Evolutionary conservation across 2,113 vertebrate species (phyloP).

Genomic region (Mesembrinibis cayennensis): DNA sequence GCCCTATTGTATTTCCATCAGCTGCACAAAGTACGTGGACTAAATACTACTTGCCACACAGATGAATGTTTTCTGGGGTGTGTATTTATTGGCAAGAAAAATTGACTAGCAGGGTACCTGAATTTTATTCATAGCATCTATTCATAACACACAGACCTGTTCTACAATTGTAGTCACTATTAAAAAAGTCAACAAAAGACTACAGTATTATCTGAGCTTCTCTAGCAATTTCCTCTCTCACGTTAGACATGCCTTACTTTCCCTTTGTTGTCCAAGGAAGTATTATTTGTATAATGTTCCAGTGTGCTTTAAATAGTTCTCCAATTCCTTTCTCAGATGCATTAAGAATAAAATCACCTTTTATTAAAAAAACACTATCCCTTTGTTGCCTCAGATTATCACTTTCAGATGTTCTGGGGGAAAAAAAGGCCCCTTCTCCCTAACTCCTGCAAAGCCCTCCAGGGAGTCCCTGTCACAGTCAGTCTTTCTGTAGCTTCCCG

Average conservation of each 20-base stretch:
- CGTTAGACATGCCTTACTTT: not conserved
- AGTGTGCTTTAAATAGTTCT: not conserved
- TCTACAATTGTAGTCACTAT: not conserved
- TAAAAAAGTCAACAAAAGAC: slow-evolving; percentile 25
- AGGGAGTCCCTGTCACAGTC: not conserved
- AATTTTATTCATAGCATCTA: not conserved
- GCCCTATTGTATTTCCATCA: not conserved
- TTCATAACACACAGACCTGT: not conserved
- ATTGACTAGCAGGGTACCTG: not conserved
- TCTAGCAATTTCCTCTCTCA: slow-evolving; percentile 24
- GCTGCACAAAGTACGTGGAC: not conserved
- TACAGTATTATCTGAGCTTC: not conserved
- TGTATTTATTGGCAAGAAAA: slow-evolving; percentile 4
- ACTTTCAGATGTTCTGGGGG: not conserved
- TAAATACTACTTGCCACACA: not conserved
- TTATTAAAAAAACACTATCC: not conserved
- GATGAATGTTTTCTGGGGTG: not conserved
- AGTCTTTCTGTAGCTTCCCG: not conserved
- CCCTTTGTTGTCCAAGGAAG: slow-evolving; percentile 1
- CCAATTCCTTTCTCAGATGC: not conserved
- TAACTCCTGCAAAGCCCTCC: not conserved
- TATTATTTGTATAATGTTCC: not conserved
- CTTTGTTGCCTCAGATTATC: not conserved
- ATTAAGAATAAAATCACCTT: not conserved
- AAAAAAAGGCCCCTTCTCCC: not conserved